Base-by-base conservation (phyloP, 30 jellyfish, hydroid and myxozoan species). In the Hydra vulgaris region DNA sequence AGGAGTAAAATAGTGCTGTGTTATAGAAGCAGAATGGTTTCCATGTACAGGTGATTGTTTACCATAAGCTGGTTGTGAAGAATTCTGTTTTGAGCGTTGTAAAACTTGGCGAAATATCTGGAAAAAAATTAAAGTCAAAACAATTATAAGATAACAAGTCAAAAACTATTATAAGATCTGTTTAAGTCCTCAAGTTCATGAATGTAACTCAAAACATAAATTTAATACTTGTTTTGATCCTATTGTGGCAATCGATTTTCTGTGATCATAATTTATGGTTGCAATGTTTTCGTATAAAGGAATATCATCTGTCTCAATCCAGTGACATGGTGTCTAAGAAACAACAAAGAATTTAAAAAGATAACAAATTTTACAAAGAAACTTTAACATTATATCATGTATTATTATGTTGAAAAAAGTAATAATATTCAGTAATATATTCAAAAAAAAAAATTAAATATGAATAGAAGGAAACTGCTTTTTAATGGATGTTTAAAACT, bases 21-120 rank as follows among this genome's bases (percentile, higher is more conserved):
- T 40, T 3, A 40, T 40, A 40, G 61, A 40, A 18, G 98, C 96
- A 25, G 96, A 87, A 54, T 92, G 98, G 53, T 92, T 96, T 7
- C 94, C 98, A 81, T 92, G 98, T 88, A 92, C 84, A 18, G 98
- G 98, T 5, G 98, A 92, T 77, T 92, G 98, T 61, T 88, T 66
- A 0, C 96, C 95, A 53, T 78, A 40, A 21, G 23, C 54, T 8
- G 85, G 88, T 0, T 92, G 79, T 40, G 61, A 40, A 25, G 94
- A 92, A 21, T 92, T 81, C 80, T 92, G 98, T 80, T 92, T 92
- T 22, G 95, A 82, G 67, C 98, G 86, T 78, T 92, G 96, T 18
- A 92, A 74, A 71, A 75, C 82, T 66, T 86, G 96, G 72, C 92
- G 88, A 83, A 92, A 85, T 72, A 78, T 87, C 98, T 92, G 61